Conservation (phyloP, 2,113 vertebrate genomes). For the Speoplatyrhinus poulsoni region DNA sequence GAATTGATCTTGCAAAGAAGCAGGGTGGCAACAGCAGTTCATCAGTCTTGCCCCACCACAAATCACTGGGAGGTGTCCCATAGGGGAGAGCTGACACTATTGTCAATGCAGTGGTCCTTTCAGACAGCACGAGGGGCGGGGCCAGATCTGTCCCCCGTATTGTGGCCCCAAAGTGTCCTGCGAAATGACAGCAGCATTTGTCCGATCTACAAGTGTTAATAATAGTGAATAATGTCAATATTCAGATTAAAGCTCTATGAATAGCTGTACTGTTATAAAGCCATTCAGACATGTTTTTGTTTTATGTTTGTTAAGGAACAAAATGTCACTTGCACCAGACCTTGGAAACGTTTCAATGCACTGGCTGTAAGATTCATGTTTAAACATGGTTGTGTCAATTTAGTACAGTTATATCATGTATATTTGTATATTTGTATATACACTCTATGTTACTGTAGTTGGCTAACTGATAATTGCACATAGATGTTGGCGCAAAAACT, state of each 20-base stretch:
- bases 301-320: too few relatives aligned
- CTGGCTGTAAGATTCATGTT: too few relatives aligned
- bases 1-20: conserved; percentile 78
- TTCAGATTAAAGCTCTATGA: neutral
- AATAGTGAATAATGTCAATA: neutral
- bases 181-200: conserved; percentile 12
- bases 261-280: neutral
- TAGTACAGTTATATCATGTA: neutral
- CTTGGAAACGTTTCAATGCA: too few relatives aligned
- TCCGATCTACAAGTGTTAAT: neutral
- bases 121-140: conserved; percentile 64
- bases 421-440: neutral
- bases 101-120: conserved; percentile 63
- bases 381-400: too few relatives aligned
- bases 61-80: conserved; percentile 67
- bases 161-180: conserved; percentile 40
- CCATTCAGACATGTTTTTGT: neutral
- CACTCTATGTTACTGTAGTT: neutral
- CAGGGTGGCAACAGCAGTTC: conserved; percentile 76
- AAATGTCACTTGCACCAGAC: too few relatives aligned
- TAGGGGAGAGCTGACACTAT: conserved; percentile 66
- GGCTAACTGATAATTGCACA: conserved; percentile 9
- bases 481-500: conserved; percentile 12
- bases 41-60: conserved; percentile 74
- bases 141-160: conserved; percentile 42